Evolutionary conservation across 1,140 invertebrate species (phyloP).

Genomic region (Orchestia grillus): DNA sequence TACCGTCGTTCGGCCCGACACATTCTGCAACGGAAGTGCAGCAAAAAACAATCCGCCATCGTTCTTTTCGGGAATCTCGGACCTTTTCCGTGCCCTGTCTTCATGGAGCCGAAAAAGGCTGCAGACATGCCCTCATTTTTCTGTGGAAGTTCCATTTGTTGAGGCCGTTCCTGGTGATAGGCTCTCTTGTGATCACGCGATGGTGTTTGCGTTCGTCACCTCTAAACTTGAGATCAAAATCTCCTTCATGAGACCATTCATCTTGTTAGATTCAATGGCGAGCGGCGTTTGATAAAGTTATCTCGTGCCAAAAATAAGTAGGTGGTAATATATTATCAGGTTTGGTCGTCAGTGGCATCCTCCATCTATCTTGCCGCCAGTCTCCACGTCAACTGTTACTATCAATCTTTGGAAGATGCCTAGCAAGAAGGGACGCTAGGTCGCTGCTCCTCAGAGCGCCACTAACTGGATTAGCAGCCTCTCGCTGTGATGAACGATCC

Average conservation of each 20-base stretch:
- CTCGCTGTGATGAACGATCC: conserved; percentile 41
- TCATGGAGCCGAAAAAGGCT: conserved; percentile 30
- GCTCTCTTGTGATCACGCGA: conserved; percentile 50
- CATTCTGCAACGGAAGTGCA: neutral
- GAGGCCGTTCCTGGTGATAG: conserved; percentile 12
- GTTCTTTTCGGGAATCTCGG: neutral
- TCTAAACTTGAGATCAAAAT: conserved; percentile 54
- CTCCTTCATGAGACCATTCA: conserved; percentile 13
- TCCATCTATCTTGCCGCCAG: conserved; percentile 38
- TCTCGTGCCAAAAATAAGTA: conserved; percentile 37
- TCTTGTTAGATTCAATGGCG: conserved; percentile 50
- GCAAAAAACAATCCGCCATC: neutral
- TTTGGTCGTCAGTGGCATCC: conserved; percentile 52
- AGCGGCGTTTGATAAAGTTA: conserved; percentile 50
- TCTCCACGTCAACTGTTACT: conserved; percentile 52
- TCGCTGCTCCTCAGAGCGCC: neutral
- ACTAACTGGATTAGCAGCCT: conserved; percentile 53
- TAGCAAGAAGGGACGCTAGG: conserved; percentile 40
- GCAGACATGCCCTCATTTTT: conserved; percentile 22
- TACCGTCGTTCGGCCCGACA: neutral
- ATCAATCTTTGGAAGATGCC: conserved; percentile 38
- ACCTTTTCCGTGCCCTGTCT: neutral
- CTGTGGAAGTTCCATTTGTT: conserved; percentile 32
- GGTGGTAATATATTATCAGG: conserved; percentile 55
- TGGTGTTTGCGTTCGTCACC: conserved; percentile 48